Conservation (phyloP, 1,140 invertebrate genomes). For the Theocolax elegans region DNA sequence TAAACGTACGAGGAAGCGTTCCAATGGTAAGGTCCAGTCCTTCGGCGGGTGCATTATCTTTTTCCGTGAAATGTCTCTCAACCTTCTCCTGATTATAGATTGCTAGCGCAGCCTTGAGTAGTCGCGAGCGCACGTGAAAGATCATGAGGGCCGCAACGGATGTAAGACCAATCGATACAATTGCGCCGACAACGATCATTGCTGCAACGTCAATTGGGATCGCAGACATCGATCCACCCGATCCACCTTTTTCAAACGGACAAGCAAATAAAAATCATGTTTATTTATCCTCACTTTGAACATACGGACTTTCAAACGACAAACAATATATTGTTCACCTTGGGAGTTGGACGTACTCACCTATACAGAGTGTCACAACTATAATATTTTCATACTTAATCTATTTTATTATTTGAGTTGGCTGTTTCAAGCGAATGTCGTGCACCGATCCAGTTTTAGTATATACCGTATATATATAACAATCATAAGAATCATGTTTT, state of each 20-base stretch:
- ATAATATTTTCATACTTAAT: no score
- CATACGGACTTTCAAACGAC: no score
- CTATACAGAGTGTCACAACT: no score
- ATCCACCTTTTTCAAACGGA: constrained; percentile 7
- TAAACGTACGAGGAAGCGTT: constrained; percentile 31
- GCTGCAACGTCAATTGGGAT: constrained; percentile 57
- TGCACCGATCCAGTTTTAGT: no score
- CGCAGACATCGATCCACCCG: constrained; percentile 44
- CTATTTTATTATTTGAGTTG: no score
- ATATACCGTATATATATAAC: no score
- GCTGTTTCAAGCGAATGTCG: no score
- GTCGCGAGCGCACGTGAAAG: constrained; percentile 59
- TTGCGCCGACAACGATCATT: constrained; percentile 60
- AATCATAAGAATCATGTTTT: no score
- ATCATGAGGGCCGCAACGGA: constrained; percentile 59
- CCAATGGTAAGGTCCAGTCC: constrained; percentile 33
- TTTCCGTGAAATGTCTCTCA: constrained; percentile 33
- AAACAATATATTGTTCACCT: no score
- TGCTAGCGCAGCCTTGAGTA: constrained; percentile 60
- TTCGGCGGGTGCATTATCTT: constrained; percentile 20
- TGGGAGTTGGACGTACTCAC: no score
- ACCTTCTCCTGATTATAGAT: constrained; percentile 56
- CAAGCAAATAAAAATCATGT: no score
- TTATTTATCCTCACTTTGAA: no score
- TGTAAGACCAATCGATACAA: constrained; percentile 60